Evolutionary conservation across 1,140 invertebrate genomes (phyloP), one percentile per base, ranked within the genome.

Genomic region (Thalassaphorura encarpata): DNA sequence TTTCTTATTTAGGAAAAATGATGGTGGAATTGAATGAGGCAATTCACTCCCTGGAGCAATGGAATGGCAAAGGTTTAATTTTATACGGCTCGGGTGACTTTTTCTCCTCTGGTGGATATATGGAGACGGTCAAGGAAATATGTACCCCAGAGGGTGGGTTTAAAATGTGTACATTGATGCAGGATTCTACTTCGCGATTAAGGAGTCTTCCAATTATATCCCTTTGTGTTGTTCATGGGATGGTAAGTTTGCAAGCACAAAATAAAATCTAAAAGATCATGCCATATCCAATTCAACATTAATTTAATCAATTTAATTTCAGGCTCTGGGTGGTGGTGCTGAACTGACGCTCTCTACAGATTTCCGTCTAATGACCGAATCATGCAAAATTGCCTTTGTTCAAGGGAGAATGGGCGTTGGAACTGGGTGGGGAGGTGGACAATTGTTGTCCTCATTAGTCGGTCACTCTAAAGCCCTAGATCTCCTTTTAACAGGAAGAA

Each of bases 81-180:
- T 18, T 82, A 3, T 67, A 69, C 50, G 77, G 77, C 0, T 60
- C 66, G 18, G 73, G 70, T 3, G 66, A 67, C 15, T 72, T 71
- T 21, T 82, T 82, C 65, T 80, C 78, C 67, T 78, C 80, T 2
- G 80, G 80, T 18, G 78, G 75, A 8, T 78, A 81, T 66, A 64
- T 81, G 15, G 69, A 75, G 8, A 73, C 75, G 39, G 75, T 77
- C 0, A 68, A 66, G 60, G 51, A 68, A 47, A 71, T 69, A 21
- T 59, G 52, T 15, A 71, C 66, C 29, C 56, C 67, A 6, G 61
- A 69, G 18, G 68, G 67, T 42, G 79, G 77, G 1, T 67, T 63
- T 4, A 63, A 71, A 40, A 77, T 82, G 75, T 67, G 72, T 23
- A 59, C 56, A 13, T 73, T 75, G 23, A 81, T 81, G 77, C 74